Evolutionary conservation across 2,888 invertebrate genomes (phyloP).

Genomic region (Microctonus hyperodae): DNA sequence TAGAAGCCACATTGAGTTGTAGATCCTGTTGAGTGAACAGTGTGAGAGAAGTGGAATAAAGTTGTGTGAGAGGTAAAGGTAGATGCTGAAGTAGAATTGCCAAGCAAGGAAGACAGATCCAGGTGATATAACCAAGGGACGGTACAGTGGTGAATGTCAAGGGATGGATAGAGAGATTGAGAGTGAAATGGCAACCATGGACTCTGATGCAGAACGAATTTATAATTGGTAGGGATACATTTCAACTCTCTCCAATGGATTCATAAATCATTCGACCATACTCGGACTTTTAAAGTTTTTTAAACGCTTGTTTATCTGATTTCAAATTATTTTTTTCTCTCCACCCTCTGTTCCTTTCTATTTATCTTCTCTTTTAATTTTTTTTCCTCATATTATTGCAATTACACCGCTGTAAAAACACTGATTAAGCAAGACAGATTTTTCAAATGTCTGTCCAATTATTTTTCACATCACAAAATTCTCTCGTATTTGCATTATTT

Average conservation of each 20-base stretch:
- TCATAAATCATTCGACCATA: conserved; percentile 15
- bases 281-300: neutral
- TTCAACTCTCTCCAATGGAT: neutral
- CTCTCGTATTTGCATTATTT: neutral
- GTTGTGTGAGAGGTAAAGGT: conserved; percentile 45
- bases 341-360: neutral
- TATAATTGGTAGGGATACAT: neutral
- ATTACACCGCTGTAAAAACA: neutral
- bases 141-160: neutral
- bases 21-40: conserved; percentile 27
- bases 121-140: neutral
- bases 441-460: conserved; percentile 12
- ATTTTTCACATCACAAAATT: conserved; percentile 11
- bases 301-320: neutral
- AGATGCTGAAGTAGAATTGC: neutral
- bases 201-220: neutral
- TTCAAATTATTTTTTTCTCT: neutral
- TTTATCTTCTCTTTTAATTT: neutral
- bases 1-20: neutral
- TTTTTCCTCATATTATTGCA: neutral
- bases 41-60: conserved; percentile 35
- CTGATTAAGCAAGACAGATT: neutral
- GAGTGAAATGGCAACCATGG: neutral
- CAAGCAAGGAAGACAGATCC: neutral
- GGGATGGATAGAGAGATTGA: neutral